Evolutionary conservation across 2,113 vertebrate species (phyloP), one percentile per base, ranked within the genome.

Genomic region (Rhynchomys soricoides): DNA sequence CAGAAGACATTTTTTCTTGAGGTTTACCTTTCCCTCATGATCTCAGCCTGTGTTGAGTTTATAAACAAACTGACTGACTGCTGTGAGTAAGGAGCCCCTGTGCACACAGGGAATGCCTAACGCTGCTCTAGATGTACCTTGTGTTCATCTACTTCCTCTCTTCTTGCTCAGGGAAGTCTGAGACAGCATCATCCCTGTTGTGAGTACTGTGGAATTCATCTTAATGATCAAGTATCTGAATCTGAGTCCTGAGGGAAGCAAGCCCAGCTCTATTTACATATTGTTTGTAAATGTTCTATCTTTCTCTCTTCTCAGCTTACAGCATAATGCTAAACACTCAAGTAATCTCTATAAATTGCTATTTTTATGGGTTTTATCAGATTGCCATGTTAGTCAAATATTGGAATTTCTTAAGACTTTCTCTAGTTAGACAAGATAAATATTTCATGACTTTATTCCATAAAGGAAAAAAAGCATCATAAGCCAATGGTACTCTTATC

Each of bases 361-460:
- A 4, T 52, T 86, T 59, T 85, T 93, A n/a, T 9, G 2, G 55
- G 45, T 62, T 93, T 74, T 86, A 73, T 24, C 26, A 7, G 31
- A 19, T n/a, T 40, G 55, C 13, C 66, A 2, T 13, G 71, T 64
- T 79, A 79, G 17, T 31, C 5, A 50, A 55, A 73, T 79, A 62
- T 68, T 62, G 64, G 43, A 43, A 59, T 94, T 74, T 73, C 7
- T 68, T 70, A 37, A 82, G 57, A 11, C 34, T 55, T 10, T 29
- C 19, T 86, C 29, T 90, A 59, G 13, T 57, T 50, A 90, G 34
- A 6, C 10, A 68, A 74, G 24, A 16, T 37, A 64, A 82, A 64
- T 50, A 79, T 74, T 90, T 85, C 10, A 79, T 31, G 86, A 77
- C 37, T 31, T n/a, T 86, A 55, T 68, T 16, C 73, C 82, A 83